Evolutionary conservation across 2,797 vertebrate species (phyloP).

Genomic region (Pipistrellus kuhlii): DNA sequence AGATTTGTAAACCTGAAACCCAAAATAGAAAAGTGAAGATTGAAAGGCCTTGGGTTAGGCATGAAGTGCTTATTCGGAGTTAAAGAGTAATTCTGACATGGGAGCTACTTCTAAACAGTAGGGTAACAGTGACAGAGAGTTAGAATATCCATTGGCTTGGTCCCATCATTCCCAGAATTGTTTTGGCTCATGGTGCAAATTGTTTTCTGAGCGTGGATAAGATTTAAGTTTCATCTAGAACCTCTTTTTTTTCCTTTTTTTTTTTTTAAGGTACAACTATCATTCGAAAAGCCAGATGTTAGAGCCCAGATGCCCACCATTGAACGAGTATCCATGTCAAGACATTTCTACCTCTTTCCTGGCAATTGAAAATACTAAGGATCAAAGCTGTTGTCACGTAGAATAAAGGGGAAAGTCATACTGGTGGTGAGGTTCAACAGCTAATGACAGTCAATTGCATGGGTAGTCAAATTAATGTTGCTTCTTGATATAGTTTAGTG

Average conservation of each 20-base stretch:
- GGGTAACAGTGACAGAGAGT: no score
- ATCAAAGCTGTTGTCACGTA: background rate
- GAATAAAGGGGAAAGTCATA: background rate
- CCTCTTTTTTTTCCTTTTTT: background rate
- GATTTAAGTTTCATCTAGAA: background rate
- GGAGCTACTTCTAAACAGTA: no score
- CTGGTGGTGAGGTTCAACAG: background rate
- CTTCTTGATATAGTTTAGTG: background rate
- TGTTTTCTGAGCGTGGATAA: background rate
- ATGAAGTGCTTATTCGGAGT: background rate
- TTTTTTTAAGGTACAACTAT: constrained; percentile 76
- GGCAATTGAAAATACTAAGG: constrained; percentile 74
- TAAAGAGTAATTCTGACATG: background rate
- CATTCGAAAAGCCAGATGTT: constrained; percentile 67
- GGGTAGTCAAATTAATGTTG: background rate
- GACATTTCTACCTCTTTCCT: constrained; percentile 84
- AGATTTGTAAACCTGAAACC: background rate
- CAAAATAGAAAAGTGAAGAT: background rate
- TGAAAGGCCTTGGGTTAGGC: background rate
- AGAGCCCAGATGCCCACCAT: constrained; percentile 82
- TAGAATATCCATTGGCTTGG: no score
- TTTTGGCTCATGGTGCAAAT: background rate
- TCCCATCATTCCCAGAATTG: background rate
- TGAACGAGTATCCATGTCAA: constrained; percentile 76
- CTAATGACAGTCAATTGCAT: background rate